These are phyloP conservation scores for Drosophila simulans DNA, from an alignment of 1,140 invertebrate genomes.

Conservation along the genomic window DNA sequence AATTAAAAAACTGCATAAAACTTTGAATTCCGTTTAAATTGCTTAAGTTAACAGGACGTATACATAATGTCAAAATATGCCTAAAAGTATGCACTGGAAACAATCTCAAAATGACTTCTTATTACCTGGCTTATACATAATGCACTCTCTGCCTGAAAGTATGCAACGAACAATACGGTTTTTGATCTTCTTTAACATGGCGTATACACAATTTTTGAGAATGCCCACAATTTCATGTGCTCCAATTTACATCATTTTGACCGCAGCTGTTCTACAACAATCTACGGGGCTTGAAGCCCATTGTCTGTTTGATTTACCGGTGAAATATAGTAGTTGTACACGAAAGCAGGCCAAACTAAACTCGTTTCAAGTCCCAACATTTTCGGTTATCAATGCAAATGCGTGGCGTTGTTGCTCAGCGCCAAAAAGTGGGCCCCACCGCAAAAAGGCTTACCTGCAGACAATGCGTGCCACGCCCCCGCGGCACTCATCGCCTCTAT, in stretches of 20 bases:
- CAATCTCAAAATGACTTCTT: too few relatives aligned
- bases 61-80: too few relatives aligned
- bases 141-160: neutral
- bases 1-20: too few relatives aligned
- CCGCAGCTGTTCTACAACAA: slow-evolving; percentile 16
- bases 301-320: slow-evolving; percentile 72
- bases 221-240: neutral
- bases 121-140: too few relatives aligned
- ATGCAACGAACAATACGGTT: neutral
- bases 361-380: slow-evolving; percentile 36
- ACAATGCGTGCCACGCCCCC: slow-evolving; percentile 69
- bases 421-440: slow-evolving; percentile 62
- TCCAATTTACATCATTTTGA: neutral
- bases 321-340: slow-evolving; percentile 70
- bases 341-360: slow-evolving; percentile 46
- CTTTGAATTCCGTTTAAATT: too few relatives aligned
- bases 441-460: slow-evolving; percentile 61
- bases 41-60: too few relatives aligned
- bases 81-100: too few relatives aligned
- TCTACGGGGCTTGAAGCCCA: slow-evolving; percentile 32
- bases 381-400: slow-evolving; percentile 75
- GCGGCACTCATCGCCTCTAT: slow-evolving; percentile 16
- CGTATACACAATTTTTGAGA: neutral
- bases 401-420: slow-evolving; percentile 48
- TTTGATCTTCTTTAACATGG: neutral